Conservation (phyloP, 1,140 invertebrate genomes). For the Pseudomyrmex pallidus region DNA sequence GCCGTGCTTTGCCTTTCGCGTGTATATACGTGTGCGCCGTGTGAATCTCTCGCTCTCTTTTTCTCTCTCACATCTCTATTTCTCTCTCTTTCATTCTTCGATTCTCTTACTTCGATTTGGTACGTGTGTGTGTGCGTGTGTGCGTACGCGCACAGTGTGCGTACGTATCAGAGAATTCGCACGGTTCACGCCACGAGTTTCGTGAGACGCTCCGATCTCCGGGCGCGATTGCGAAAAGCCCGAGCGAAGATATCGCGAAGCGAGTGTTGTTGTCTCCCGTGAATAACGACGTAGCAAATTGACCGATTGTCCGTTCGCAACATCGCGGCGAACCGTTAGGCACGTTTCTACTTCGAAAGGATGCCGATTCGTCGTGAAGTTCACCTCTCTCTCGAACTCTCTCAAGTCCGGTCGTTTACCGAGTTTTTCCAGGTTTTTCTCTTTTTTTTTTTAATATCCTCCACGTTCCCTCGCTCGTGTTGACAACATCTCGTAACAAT, state of each 20-base stretch:
- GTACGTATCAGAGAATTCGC: constrained; percentile 60
- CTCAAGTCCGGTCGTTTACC: too few species aligned
- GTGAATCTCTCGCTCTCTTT: not conserved
- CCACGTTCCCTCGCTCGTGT: not conserved
- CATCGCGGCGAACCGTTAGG: not conserved
- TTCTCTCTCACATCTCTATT: not conserved
- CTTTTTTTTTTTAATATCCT: too few species aligned
- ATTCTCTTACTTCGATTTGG: constrained; percentile 23
- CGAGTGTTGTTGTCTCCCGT: not conserved
- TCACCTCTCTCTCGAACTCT: too few species aligned
- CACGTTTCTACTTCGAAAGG: not conserved
- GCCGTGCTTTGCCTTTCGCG: constrained; percentile 24
- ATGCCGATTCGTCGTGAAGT: not conserved
- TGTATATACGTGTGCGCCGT: constrained; percentile 4
- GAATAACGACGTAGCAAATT: not conserved
- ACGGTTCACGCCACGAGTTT: constrained; percentile 47
- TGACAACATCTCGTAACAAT: constrained; percentile 19
- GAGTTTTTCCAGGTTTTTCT: too few species aligned
- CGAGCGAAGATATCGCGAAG: not conserved
- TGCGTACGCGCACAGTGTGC: constrained; percentile 37
- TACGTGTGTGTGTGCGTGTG: constrained; percentile 4
- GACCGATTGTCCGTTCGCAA: not conserved
- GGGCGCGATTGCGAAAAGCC: not conserved
- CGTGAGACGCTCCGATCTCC: constrained; percentile 8
- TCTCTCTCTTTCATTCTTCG: not conserved